Base-by-base conservation (phyloP, 2,888 invertebrate genomes). In the Mantis religiosa region DNA sequence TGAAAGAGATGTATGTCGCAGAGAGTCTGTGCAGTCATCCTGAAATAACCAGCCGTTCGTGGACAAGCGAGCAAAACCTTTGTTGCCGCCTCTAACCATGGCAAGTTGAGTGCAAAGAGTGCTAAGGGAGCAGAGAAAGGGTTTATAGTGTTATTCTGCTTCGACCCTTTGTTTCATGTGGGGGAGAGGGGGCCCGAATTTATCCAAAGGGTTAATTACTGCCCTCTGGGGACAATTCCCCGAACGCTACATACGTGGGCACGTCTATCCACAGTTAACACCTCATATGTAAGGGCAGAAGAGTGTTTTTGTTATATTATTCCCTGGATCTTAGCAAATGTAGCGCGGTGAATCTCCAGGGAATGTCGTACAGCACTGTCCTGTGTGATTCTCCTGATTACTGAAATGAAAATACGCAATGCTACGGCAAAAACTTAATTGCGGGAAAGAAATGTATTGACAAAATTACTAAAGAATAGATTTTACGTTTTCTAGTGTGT, bases 121-220 rank as follows among this genome's bases (percentile, higher is more conserved):
- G 41, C 30, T 27, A 82, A 81, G 86, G 34, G 12, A 81, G 30
- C 30, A 28, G 84, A 30, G 28, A 28, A 82, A 28, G 30, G 34
- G 81, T 82, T 27, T 82, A 71, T 71, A 71, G 54, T 71, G 54
- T 71, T 71, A 71, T 71, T 71, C 54, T 71, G 54, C 54, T 71
- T 71, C 54, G 20, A 71, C 54, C 54, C 54, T 71, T 71, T 71
- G 54, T 71, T 71, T 71, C 54, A 71, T 71, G 54, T 71, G 54
- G 20, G 54, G 54, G 54, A 71, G 54, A 71, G 54, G 54, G 54
- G 54, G 82, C 82, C 82, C 87, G 87, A 87, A 87, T 87, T 87
- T 87, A 82, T 87, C 87, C 87, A 87, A 87, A 87, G 87, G 87
- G 87, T 87, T 87, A 87, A 87, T 87, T 87, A 87, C 81, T 82